Evolutionary conservation across 37 sponge, comb jelly and placozoan species (phyloP).

Genomic region (Cladorhizidae sp.): DNA sequence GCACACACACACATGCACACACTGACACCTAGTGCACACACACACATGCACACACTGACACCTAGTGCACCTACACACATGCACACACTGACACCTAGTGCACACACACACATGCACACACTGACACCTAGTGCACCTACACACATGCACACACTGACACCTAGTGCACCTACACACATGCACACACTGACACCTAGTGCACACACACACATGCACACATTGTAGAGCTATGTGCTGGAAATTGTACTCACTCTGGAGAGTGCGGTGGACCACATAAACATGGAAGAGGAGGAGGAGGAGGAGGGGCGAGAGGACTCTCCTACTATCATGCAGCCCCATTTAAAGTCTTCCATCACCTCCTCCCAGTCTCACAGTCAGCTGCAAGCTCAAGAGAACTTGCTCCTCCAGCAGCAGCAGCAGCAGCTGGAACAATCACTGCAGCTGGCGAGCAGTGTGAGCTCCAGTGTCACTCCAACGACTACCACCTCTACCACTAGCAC

Average conservation of each 20-base stretch:
- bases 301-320: neutral
- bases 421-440: neutral
- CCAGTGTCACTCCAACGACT: neutral
- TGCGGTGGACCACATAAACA: constrained; percentile 61
- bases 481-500: neutral
- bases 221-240: constrained; percentile 89
- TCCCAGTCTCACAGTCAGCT: neutral
- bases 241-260: constrained; percentile 82
- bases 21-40: too few relatives aligned
- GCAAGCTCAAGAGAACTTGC: neutral
- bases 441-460: neutral
- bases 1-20: too few relatives aligned
- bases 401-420: constrained; percentile 7
- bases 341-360: neutral
- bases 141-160: too few relatives aligned
- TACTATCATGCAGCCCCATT: neutral
- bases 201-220: neutral
- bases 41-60: too few relatives aligned
- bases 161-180: too few relatives aligned
- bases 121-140: too few relatives aligned
- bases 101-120: too few relatives aligned
- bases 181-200: too few relatives aligned
- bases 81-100: too few relatives aligned
- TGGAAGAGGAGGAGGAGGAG: constrained; percentile 14
- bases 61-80: too few relatives aligned